Base-by-base conservation (phyloP, 2,113 vertebrate species). In the Galbula dea region DNA sequence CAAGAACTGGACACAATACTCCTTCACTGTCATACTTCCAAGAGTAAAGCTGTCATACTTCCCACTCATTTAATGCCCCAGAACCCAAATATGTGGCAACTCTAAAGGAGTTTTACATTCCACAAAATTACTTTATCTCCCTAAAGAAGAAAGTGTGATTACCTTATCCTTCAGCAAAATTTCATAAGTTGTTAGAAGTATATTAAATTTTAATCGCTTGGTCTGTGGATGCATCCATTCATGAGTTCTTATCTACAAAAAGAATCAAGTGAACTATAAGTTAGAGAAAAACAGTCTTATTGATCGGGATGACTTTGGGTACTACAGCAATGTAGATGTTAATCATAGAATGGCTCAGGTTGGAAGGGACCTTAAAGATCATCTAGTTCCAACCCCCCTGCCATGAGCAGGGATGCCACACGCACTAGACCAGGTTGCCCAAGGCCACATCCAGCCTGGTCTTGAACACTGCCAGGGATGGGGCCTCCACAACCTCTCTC, bases 151-250 rank as follows among this genome's bases (percentile, higher is more conserved):
- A 72, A 72, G 41, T 39, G 52, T n/a, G 26, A 94, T 95, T 94
- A 99, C 99, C 98, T 99, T 99, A 96, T 99, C 99, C 95, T 99
- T 62, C 37, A 41, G 59, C 59, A 62, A 62, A 62, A 99, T 99
- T 97, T 99, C 99, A 9, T 99, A 99, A 18, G 99, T 99, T 73
- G 99, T 99, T 92, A 99, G 97, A 55, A 99, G 96, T 94, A 99
- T 98, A 96, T 99, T 99, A 88, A 99, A 98, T 96, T 99, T 99
- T 95, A 99, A 97, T 67, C 99, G 97, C 92, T 99, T 99, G 88
- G 96, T 99, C 78, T 99, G 99, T n/a, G 94, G 97, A 91, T 99
- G 99, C 98, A 99, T 99, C 99, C 99, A 99, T 96, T 99, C 99
- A 63, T 99, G 99, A 66, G 98, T 99, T 97, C 99, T 97, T 97